Evolutionary conservation across 1,140 invertebrate species (phyloP).

Genomic region (Anagrus nilaparvatae): DNA sequence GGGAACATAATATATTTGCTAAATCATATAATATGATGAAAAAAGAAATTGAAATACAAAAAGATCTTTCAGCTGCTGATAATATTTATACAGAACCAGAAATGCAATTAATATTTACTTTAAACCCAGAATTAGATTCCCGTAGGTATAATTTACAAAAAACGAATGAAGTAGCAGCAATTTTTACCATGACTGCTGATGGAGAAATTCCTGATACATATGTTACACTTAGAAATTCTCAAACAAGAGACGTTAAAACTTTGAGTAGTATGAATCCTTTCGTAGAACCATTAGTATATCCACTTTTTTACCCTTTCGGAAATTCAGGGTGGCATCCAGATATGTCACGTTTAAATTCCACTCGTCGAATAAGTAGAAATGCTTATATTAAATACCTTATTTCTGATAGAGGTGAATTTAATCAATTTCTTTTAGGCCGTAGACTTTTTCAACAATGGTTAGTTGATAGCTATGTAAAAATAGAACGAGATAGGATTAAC

Average conservation of each 20-base stretch:
- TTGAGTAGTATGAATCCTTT: conserved; percentile 1
- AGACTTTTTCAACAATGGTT: conserved; percentile 9
- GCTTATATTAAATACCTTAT: conserved; percentile 7
- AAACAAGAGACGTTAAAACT: background rate
- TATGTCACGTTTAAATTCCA: background rate
- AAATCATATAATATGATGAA: conserved; percentile 9
- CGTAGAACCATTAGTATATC: conserved; percentile 8
- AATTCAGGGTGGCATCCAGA: conserved; percentile 11
- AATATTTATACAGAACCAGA: conserved; percentile 1
- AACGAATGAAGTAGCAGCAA: too few relatives aligned
- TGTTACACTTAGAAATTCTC: too few relatives aligned
- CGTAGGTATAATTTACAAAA: too few relatives aligned
- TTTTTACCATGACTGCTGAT: too few relatives aligned
- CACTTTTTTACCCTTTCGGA: conserved; percentile 13
- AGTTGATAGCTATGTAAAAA: conserved; percentile 11
- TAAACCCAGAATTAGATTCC: too few relatives aligned
- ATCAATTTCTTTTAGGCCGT: conserved; percentile 5
- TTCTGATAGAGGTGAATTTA: conserved; percentile 2
- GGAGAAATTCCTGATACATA: too few relatives aligned
- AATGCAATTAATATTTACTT: too few relatives aligned
- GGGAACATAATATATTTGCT: conserved; percentile 9
- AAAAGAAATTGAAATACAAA: background rate
- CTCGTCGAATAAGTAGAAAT: background rate
- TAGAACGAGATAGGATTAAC: conserved; percentile 8
- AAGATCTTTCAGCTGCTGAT: too few relatives aligned